A percentile compares a stretch with the other conserved stretches of the same genome.
These are phyloP conservation scores for Eupithecia subfuscata DNA, from an alignment of 2,888 invertebrate species.

Conservation along the genomic window DNA sequence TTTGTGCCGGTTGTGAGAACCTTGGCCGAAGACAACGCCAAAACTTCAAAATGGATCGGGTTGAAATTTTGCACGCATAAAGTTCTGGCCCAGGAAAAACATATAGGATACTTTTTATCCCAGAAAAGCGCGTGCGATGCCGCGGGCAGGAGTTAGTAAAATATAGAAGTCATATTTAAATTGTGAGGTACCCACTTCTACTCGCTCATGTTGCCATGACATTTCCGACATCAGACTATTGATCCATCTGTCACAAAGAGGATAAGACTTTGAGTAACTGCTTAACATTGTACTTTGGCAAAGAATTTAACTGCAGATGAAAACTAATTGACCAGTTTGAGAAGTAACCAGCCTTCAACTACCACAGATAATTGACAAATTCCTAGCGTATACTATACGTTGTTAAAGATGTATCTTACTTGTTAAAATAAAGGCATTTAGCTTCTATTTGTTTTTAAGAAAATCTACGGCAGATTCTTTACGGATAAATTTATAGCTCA, in stretches of 20 bases:
- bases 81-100: too few species aligned
- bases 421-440: not conserved
- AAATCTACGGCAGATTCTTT: not conserved
- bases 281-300: slow-evolving; percentile 6
- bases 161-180: too few species aligned
- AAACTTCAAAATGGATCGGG: too few species aligned
- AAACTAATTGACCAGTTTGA: slow-evolving; percentile 34
- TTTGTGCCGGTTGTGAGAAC: too few species aligned
- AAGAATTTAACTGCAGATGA: slow-evolving; percentile 23
- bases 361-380: slow-evolving; percentile 17
- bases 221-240: too few species aligned
- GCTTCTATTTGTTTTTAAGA: not conserved
- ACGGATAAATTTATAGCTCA: not conserved
- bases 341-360: slow-evolving; percentile 33
- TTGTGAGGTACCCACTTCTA: too few species aligned
- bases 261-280: not conserved
- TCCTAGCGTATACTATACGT: not conserved
- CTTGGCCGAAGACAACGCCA: too few species aligned
- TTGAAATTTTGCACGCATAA: too few species aligned
- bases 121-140: too few species aligned
- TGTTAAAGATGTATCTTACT: not conserved
- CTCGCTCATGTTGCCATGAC: too few species aligned
- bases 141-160: too few species aligned
- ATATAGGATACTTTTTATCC: too few species aligned
- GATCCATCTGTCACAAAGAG: not conserved